A percentile compares a stretch with the other conserved stretches of the same genome.
These are phyloP conservation scores for Baryphthengus martii DNA, from an alignment of 2,113 vertebrate species.

Conservation along the genomic window DNA sequence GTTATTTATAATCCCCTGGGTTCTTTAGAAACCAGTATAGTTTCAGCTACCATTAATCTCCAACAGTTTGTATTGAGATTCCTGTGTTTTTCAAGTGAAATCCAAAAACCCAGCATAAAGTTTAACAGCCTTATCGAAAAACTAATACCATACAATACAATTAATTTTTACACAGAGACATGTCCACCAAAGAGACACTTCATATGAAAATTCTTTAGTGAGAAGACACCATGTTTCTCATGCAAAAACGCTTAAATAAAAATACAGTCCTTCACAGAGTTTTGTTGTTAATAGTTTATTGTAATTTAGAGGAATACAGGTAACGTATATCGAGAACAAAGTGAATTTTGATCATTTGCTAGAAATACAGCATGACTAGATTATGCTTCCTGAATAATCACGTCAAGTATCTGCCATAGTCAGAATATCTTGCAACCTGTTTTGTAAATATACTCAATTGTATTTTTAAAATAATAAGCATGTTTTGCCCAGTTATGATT, in stretches of 20 bases:
- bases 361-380: background rate
- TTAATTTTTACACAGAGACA: background rate
- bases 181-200: background rate
- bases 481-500: fast-evolving
- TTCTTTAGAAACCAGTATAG: background rate
- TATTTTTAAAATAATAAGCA: background rate
- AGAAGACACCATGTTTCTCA: background rate
- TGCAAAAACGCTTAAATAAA: background rate
- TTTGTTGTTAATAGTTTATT: background rate
- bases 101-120: background rate
- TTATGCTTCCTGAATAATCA: background rate
- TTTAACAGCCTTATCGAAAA: background rate
- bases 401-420: background rate
- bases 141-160: background rate
- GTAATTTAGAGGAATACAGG: background rate
- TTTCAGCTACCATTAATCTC: background rate
- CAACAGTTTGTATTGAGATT: background rate
- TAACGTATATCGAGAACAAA: background rate
- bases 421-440: background rate
- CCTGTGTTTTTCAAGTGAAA: background rate
- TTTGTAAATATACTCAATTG: background rate
- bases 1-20: background rate
- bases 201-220: background rate
- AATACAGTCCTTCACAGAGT: background rate
- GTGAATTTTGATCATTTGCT: background rate